These are phyloP conservation scores for Carabus problematicus DNA, from an alignment of 2,888 invertebrate genomes.

Conservation along the genomic window DNA sequence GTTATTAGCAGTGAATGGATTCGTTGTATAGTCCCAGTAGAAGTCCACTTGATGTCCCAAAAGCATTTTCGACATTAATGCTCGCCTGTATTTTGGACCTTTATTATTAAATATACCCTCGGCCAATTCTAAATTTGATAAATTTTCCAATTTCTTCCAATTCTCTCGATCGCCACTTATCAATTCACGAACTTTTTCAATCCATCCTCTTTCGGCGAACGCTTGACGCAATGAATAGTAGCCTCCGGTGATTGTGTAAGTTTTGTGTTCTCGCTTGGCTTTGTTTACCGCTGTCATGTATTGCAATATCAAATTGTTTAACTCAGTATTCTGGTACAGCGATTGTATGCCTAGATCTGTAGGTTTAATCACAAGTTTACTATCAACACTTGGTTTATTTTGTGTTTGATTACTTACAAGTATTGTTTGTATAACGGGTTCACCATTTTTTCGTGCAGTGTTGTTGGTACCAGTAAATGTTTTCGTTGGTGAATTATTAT, in stretches of 20 bases:
- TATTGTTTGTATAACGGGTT: too few relatives aligned
- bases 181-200: slow-evolving; percentile 69
- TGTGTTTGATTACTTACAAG: too few relatives aligned
- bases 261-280: slow-evolving; percentile 63
- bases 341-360: too few relatives aligned
- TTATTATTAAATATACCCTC: slow-evolving; percentile 52
- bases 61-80: slow-evolving; percentile 68
- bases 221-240: slow-evolving; percentile 65
- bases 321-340: too few relatives aligned
- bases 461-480: too few relatives aligned
- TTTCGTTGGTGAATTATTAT: too few relatives aligned
- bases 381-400: too few relatives aligned
- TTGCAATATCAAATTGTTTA: too few relatives aligned
- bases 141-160: slow-evolving; percentile 48
- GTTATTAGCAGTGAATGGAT: slow-evolving; percentile 52
- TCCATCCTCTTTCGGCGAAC: slow-evolving; percentile 72
- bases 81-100: slow-evolving; percentile 51
- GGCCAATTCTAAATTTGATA: slow-evolving; percentile 51
- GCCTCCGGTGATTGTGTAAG: slow-evolving; percentile 64
- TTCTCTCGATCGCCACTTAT: slow-evolving; percentile 47
- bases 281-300: slow-evolving; percentile 54
- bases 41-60: slow-evolving; percentile 71
- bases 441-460: too few relatives aligned
- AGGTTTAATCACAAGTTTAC: too few relatives aligned
- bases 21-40: slow-evolving; percentile 69